Evolutionary conservation across 1,140 invertebrate species (phyloP), one percentile per base, ranked within the genome.

Genomic region (Lepidurus arcticus): DNA sequence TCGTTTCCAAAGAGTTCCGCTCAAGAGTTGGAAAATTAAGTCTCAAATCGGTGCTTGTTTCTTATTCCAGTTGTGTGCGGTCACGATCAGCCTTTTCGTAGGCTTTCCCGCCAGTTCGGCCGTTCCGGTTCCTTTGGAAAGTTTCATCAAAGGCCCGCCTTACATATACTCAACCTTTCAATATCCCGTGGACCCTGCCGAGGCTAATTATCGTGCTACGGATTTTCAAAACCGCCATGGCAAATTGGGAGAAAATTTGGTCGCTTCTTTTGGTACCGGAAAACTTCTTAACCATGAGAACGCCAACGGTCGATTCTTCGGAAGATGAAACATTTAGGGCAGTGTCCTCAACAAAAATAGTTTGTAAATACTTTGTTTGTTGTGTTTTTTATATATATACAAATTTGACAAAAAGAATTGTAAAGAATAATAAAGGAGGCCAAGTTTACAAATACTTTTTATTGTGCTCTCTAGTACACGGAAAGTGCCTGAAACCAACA

Each of bases 391-490:
- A 34, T 4, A 34, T 34, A 34, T 34, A 34, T 34, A 34, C 4
- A 34, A 65, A 65, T n/a, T 65, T 13, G 13, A n/a, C 16, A 65
- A 65, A 65, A 21, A 65, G 53, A 21, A 65, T 16, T 65, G 21
- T 65, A 65, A 11, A 9, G 21, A 65, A 65, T 65, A 65, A 65
- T n/a, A 47, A 47, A 65, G n/a, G 53, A 65, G 53, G 13, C 53
- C 53, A 65, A 13, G 53, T 65, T 65, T 65, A 65, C 53, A 65
- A 65, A 65, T 65, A 65, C 53, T 65, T 65, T 4, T 13, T 65
- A 65, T 21, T 65, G 53, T 65, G 53, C 53, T 65, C 53, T 65
- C 53, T 65, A 65, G 53, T 65, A 65, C 53, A 65, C 16, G 21
- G 16, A 47, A 65, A 65, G 53, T 65, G 53, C 53, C 21, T 65